Base-by-base conservation (phyloP, 2,113 vertebrate genomes). In the Entomyzon cyanotis region DNA sequence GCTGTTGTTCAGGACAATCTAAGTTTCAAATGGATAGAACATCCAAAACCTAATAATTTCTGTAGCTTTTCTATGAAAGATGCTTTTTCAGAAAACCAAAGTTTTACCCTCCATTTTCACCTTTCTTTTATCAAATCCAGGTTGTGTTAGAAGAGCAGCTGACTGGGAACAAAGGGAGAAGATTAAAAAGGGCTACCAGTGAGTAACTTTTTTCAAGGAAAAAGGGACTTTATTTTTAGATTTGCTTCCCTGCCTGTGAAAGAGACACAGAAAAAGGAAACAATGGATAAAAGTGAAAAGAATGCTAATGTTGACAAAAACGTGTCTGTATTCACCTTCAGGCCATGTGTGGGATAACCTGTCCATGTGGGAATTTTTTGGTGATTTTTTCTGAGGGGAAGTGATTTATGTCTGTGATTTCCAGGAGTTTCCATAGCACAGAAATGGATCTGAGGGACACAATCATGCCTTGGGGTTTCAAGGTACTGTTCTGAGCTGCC, bases 181-280 rank as follows among this genome's bases (percentile, higher is more conserved):
- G 60, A 90, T 85, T 79, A 84, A 50, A 92, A 90, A 74, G 50
- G 46, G 21, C 37, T 67, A 90, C 27, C 21, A 50, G 42, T 30
- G 27, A 89, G 65, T 33, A 75, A 63, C 27, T 33, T 81, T 76
- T 67, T 78, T 53, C 5, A 33, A 50, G 30, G 7, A 53, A 52
- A 64, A 92, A 92, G 24, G 16, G 8, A 7, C 35, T 88, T 90
- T 94, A 80, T 88, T 88, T 96, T 94, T 49, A 90, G 75, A 59
- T 80, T 74, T 89, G 31, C 52, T 90, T 77, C 55, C 39, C 30
- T 80, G 42, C 47, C 27, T 47, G 33, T 65, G 50, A 86, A 80
- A 88, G 50, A 85, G 58, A 58, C 7, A 10, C 27, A 76, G 75
- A 15, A 69, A 90, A 80, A 83, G 33, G 49, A 65, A 90, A 62